These are phyloP conservation scores for Heliocidaris erythrogramma DNA, from an alignment of 35 echinoderm and acorn worm genomes.

Conservation along the genomic window DNA sequence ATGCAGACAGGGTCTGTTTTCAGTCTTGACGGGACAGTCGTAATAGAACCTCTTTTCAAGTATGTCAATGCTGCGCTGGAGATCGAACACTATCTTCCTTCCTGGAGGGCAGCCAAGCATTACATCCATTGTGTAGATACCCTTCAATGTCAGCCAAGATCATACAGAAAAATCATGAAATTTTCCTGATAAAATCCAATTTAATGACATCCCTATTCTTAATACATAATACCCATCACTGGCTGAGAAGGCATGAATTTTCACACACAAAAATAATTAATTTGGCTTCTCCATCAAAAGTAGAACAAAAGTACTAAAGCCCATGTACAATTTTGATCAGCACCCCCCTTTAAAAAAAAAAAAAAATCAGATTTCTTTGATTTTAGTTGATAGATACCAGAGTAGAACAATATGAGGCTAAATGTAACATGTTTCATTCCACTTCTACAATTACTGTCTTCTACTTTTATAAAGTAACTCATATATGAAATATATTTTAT, in stretches of 20 bases:
- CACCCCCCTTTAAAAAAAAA: no score
- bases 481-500: no score
- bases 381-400: no score
- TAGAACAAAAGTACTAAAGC: no score
- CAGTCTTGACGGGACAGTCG: conserved; percentile 51
- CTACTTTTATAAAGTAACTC: no score
- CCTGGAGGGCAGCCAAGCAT: conserved; percentile 54
- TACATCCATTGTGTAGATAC: conserved; percentile 48
- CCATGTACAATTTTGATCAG: no score
- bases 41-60: conserved; percentile 10
- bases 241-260: not conserved
- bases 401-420: no score
- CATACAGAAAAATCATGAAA: not conserved
- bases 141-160: not conserved
- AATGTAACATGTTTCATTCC: no score
- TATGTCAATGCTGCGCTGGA: conserved; percentile 10
- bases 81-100: conserved; percentile 57
- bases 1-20: conserved; percentile 53
- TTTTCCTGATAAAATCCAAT: not conserved
- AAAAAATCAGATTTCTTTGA: no score
- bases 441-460: no score
- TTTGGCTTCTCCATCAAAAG: no score
- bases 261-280: no score
- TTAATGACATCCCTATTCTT: not conserved
- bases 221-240: not conserved